Evolutionary conservation across 2,113 vertebrate species (phyloP).

Genomic region (Pelecanoides urinatrix): DNA sequence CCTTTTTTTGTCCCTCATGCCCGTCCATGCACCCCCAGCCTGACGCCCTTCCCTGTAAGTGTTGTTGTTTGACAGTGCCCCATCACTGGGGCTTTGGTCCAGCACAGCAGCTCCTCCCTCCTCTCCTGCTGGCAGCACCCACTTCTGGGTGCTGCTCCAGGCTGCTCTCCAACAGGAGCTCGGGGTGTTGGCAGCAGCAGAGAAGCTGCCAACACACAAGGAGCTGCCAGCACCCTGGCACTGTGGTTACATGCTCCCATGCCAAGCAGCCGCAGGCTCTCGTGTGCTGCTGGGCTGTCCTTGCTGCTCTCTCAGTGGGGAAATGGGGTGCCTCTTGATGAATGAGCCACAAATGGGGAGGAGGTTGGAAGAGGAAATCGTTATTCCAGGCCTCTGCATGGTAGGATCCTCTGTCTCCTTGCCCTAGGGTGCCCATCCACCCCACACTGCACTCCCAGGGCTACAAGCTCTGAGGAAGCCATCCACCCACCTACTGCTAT

Average conservation of each 20-base stretch:
- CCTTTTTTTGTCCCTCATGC: background rate
- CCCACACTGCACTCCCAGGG: background rate
- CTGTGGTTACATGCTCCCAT: background rate
- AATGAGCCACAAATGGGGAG: background rate
- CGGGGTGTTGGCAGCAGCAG: background rate
- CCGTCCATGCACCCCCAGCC: accelerated
- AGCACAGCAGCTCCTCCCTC: background rate
- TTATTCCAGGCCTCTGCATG: background rate
- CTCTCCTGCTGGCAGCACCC: background rate
- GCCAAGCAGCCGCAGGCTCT: background rate
- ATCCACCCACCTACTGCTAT: background rate
- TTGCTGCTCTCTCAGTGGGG: background rate
- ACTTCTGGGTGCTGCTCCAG: background rate
- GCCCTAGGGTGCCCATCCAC: background rate
- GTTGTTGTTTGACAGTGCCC: background rate
- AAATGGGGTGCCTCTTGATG: background rate
- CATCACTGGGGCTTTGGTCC: background rate
- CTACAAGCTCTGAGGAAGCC: background rate
- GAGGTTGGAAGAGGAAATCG: background rate
- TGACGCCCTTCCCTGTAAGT: background rate
- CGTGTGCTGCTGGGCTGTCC: background rate
- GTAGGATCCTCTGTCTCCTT: background rate
- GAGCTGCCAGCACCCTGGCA: background rate
- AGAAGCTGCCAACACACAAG: background rate
- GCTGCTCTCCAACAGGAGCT: background rate